Conservation (phyloP, 2,888 invertebrate species). For the Pseudococcus jackbeardsleyi region DNA sequence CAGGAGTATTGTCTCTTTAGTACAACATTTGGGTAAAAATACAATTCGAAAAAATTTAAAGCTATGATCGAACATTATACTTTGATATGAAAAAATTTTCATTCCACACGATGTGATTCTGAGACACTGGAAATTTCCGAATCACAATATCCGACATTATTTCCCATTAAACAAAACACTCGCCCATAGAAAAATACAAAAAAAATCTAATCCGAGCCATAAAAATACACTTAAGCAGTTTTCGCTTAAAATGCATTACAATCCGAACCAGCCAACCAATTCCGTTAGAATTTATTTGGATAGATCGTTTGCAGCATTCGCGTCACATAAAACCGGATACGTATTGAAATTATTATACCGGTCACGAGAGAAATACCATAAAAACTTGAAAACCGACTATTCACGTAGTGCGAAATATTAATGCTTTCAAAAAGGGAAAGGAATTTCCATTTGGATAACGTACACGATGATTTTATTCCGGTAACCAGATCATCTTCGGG, state of each 20-base stretch:
- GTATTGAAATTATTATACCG: slow-evolving; percentile 17
- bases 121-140: too few species aligned
- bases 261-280: not conserved
- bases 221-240: not conserved
- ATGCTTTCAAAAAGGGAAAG: slow-evolving; percentile 17
- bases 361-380: slow-evolving; percentile 12
- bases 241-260: not conserved
- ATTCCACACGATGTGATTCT: too few species aligned
- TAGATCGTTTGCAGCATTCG: slow-evolving; percentile 6
- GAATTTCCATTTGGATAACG: slow-evolving; percentile 7
- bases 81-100: too few species aligned
- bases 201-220: too few species aligned
- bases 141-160: too few species aligned
- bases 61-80: not conserved
- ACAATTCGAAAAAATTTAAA: too few species aligned
- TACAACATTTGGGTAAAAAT: too few species aligned
- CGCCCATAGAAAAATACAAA: too few species aligned
- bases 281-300: slow-evolving; percentile 6
- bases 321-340: slow-evolving; percentile 22
- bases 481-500: slow-evolving; percentile 12
- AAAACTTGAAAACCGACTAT: slow-evolving; percentile 11
- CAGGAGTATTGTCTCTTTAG: too few species aligned
- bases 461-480: slow-evolving; percentile 1
- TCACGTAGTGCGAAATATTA: not conserved
- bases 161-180: too few species aligned